phyloP scores from a whole-genome alignment of 2,888 invertebrate species.

The Encarsia formosa region DNA sequence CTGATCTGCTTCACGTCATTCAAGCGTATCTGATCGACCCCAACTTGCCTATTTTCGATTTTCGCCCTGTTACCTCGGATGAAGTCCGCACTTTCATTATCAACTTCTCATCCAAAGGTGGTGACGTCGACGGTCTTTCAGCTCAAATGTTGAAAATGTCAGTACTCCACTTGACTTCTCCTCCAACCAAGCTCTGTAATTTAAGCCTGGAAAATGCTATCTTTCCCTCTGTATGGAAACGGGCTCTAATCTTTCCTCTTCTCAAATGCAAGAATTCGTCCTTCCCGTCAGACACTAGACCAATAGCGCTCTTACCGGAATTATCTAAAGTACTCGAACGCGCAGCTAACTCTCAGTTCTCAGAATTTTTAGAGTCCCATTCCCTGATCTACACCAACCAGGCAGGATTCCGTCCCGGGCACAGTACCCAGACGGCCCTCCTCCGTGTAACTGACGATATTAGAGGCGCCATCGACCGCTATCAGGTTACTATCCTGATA shows the following conservation, averaged over 20 bases:
- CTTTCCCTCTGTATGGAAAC: not conserved
- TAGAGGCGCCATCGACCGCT: too few relatives aligned
- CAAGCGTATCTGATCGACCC: too few relatives aligned
- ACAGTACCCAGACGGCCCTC: too few relatives aligned
- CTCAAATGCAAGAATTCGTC: conserved; percentile 3
- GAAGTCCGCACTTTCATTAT: not conserved
- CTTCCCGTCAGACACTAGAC: conserved; percentile 7
- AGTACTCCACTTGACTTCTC: not conserved
- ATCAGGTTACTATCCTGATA: too few relatives aligned
- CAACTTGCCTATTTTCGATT: not conserved
- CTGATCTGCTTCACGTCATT: too few relatives aligned
- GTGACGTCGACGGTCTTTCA: not conserved
- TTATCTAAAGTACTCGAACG: conserved; percentile 22
- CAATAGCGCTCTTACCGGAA: conserved; percentile 14
- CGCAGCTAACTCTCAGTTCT: conserved; percentile 14
- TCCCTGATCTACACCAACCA: conserved; percentile 8
- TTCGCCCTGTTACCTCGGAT: not conserved
- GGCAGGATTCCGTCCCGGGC: too few relatives aligned
- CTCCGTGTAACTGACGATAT: too few relatives aligned
- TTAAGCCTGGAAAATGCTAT: not conserved
- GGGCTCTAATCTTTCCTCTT: conserved; percentile 12
- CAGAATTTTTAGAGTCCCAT: not conserved
- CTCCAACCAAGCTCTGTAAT: not conserved
- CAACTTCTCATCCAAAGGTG: too few relatives aligned
- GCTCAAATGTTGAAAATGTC: not conserved